These are phyloP conservation scores for Epizoanthus fatuus DNA, from an alignment of 92 coral and sea anemone species.

Conservation along the genomic window DNA sequence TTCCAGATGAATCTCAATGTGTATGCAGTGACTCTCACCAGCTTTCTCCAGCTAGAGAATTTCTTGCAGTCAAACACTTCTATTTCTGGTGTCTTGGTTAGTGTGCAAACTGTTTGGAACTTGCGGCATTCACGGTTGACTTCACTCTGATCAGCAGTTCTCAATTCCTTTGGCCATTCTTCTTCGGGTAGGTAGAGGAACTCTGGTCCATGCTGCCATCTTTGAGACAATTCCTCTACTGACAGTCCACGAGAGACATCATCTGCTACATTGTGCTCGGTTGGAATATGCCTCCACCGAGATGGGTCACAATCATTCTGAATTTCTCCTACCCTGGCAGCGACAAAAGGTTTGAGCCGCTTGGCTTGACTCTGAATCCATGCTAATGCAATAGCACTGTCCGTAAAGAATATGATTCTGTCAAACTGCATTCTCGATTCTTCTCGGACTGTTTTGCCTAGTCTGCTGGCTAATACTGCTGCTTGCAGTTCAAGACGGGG, in stretches of 20 bases:
- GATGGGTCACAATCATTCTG: slow-evolving; percentile 64
- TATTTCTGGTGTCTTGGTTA: too few relatives aligned
- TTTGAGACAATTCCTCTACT: slow-evolving; percentile 41
- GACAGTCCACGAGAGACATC: slow-evolving; percentile 63
- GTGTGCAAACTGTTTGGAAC: too few relatives aligned
- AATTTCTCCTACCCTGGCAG: slow-evolving; percentile 62
- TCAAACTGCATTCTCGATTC: slow-evolving; percentile 48
- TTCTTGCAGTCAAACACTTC: too few relatives aligned
- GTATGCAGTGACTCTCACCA: slow-evolving; percentile 63
- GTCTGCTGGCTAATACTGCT: slow-evolving; percentile 50
- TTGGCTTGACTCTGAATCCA: slow-evolving; percentile 67
- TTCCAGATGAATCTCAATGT: slow-evolving; percentile 44
- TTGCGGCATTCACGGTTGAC: slow-evolving; percentile 49
- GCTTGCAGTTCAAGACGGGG: slow-evolving; percentile 55
- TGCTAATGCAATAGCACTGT: slow-evolving; percentile 52
- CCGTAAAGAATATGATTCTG: slow-evolving; percentile 44
- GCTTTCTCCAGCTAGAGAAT: slow-evolving; percentile 62
- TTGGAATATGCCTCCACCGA: too few relatives aligned
- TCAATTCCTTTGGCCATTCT: slow-evolving; percentile 43
- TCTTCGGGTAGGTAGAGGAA: slow-evolving; percentile 52
- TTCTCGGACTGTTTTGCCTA: slow-evolving; percentile 55
- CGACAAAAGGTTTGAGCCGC: slow-evolving; percentile 72
- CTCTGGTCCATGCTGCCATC: slow-evolving; percentile 65
- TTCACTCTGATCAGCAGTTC: slow-evolving; percentile 40
- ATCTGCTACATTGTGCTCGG: slow-evolving; percentile 64